These are phyloP conservation scores for Odontophorus gujanensis DNA, from an alignment of 2,113 vertebrate species.

Conservation along the genomic window DNA sequence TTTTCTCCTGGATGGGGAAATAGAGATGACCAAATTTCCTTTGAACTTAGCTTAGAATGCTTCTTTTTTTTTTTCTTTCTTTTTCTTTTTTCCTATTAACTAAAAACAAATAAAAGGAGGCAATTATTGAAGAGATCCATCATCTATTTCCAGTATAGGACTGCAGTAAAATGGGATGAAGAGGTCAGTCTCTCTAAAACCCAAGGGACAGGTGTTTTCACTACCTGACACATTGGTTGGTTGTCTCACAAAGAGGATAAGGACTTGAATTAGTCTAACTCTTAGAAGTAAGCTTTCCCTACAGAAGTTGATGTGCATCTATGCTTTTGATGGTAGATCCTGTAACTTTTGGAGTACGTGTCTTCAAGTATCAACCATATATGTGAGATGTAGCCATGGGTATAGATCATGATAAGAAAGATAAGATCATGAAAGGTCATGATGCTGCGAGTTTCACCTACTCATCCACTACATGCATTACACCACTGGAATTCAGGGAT, in stretches of 20 bases:
- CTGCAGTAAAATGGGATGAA: not conserved
- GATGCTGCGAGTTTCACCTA: not conserved
- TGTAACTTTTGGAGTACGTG: not conserved
- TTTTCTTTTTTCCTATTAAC: constrained; percentile 44
- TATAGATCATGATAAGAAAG: not conserved
- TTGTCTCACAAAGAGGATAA: not conserved
- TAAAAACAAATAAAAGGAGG: constrained; percentile 41
- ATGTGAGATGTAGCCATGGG: not conserved
- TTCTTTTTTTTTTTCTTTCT: constrained; percentile 22
- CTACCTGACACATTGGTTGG: not conserved
- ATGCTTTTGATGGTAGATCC: not conserved
- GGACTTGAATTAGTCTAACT: not conserved
- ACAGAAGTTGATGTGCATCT: not conserved
- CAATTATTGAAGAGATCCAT: not conserved
- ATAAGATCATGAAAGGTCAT: not conserved
- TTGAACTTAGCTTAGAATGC: constrained; percentile 49
- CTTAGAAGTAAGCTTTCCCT: not conserved
- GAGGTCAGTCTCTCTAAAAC: not conserved
- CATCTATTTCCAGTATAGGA: constrained; percentile 1
- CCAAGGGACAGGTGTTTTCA: not conserved
- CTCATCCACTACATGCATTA: not conserved
- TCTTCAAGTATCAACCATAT: not conserved
- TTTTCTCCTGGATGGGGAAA: constrained; percentile 32
- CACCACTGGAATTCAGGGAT: not conserved
- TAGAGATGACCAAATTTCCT: constrained; percentile 46